These are phyloP conservation scores for Scrobipalpa atriplicella DNA, from an alignment of 2,888 invertebrate genomes.

Conservation along the genomic window DNA sequence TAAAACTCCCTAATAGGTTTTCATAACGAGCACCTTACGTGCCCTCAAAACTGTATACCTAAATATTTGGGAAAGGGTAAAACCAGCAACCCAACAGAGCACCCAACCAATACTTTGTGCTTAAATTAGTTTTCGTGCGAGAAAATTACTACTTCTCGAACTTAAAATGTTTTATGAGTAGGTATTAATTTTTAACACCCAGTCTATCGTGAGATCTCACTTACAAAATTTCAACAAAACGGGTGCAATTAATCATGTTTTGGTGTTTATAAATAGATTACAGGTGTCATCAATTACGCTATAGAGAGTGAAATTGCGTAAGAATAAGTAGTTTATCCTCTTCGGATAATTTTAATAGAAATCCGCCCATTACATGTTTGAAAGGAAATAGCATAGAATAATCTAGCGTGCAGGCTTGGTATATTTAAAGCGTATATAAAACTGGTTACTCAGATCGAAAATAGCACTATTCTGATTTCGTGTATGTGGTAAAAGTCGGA, in stretches of 20 bases:
- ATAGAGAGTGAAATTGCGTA: slow-evolving; percentile 33
- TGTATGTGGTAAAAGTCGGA: too few relatives aligned
- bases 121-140: too few relatives aligned
- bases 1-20: too few relatives aligned
- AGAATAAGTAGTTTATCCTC: slow-evolving; percentile 26
- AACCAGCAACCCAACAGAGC: too few relatives aligned
- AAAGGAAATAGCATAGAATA: slow-evolving; percentile 16
- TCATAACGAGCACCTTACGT: too few relatives aligned
- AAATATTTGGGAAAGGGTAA: too few relatives aligned
- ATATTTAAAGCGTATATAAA: not conserved
- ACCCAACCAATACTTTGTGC: too few relatives aligned
- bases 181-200: not conserved
- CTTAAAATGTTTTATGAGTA: too few relatives aligned
- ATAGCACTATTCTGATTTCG: too few relatives aligned
- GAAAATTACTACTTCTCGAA: too few relatives aligned
- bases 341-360: slow-evolving; percentile 10
- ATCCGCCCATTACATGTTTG: slow-evolving; percentile 18
- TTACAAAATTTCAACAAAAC: slow-evolving; percentile 30
- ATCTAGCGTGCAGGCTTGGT: not conserved
- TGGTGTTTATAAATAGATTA: slow-evolving; percentile 37
- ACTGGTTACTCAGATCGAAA: too few relatives aligned
- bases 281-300: slow-evolving; percentile 36
- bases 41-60: too few relatives aligned
- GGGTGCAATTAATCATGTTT: slow-evolving; percentile 38
- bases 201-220: slow-evolving; percentile 29